Percentiles rank a stretch among this genome's conserved stretches.
Evolutionary conservation across 64 coral and sea anemone genomes (phyloP).

Genomic region (Orbicella faveolata): DNA sequence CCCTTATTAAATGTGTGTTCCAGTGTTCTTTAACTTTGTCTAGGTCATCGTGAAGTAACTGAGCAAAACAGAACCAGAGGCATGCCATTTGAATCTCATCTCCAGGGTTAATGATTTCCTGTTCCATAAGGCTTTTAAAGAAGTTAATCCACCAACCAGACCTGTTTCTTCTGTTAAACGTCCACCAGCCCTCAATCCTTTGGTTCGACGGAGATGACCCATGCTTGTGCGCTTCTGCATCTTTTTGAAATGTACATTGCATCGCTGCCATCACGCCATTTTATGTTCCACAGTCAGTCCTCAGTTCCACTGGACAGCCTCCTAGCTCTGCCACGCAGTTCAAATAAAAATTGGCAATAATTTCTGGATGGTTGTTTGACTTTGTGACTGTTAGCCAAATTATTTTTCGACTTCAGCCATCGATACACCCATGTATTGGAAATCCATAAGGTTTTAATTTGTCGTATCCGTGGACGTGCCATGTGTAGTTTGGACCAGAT

Average conservation of each 20-base stretch:
- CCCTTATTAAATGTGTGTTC: not conserved
- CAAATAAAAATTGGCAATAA: constrained; percentile 40
- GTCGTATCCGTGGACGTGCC: no score
- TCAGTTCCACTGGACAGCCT: constrained; percentile 33
- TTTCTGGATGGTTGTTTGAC: constrained; percentile 30
- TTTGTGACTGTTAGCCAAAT: constrained; percentile 26
- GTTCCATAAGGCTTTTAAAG: not conserved
- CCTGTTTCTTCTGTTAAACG: constrained; percentile 24
- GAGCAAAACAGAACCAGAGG: no score
- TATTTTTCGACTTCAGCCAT: constrained; percentile 35
- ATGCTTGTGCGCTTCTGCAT: constrained; percentile 19
- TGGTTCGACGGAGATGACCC: constrained; percentile 48
- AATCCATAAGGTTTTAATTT: not conserved
- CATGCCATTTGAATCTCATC: no score
- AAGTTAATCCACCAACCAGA: constrained; percentile 45
- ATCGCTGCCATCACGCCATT: constrained; percentile 27
- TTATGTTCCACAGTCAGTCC: constrained; percentile 54
- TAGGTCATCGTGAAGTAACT: no score
- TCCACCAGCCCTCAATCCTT: constrained; percentile 29
- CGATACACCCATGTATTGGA: constrained; percentile 47
- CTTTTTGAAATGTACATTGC: constrained; percentile 15
- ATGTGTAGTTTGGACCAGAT: no score
- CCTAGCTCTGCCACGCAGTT: not conserved
- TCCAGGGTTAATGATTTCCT: no score
- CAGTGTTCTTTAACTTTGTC: not conserved